Evolutionary conservation across 2,888 invertebrate genomes (phyloP).

Genomic region (Philaethria dido): DNA sequence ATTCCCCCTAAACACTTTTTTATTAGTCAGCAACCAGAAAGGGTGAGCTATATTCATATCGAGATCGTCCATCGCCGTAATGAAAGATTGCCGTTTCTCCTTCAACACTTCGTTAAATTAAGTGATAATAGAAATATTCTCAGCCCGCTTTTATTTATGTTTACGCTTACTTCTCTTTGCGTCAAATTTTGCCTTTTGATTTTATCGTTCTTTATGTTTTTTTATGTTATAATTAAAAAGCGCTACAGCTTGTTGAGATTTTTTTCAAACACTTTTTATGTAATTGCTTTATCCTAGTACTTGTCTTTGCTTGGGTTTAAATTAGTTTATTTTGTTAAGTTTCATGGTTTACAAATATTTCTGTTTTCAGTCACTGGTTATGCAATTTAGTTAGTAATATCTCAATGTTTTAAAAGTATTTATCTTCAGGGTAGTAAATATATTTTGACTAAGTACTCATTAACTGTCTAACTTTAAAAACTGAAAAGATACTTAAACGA

Average conservation of each 20-base stretch:
- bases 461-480: too few relatives aligned
- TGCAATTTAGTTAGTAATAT: too few relatives aligned
- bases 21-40: slow-evolving; percentile 28
- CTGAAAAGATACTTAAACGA: too few relatives aligned
- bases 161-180: slow-evolving; percentile 24
- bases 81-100: slow-evolving; percentile 44
- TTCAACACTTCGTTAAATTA: slow-evolving; percentile 43
- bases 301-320: too few relatives aligned
- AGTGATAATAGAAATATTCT: slow-evolving; percentile 42
- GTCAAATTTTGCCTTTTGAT: slow-evolving; percentile 16
- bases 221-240: slow-evolving; percentile 7
- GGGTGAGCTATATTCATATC: slow-evolving; percentile 38
- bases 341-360: too few relatives aligned
- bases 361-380: too few relatives aligned
- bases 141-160: slow-evolving; percentile 33
- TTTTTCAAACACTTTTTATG: neutral
- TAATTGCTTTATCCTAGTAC: neutral
- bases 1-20: slow-evolving; percentile 19
- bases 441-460: too few relatives aligned
- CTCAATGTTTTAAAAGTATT: too few relatives aligned
- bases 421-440: too few relatives aligned
- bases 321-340: too few relatives aligned
- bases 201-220: slow-evolving; percentile 7
- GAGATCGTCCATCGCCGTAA: slow-evolving; percentile 40
- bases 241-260: neutral